These are phyloP conservation scores for Noctua comes DNA, from an alignment of 2,888 invertebrate genomes.

Conservation along the genomic window DNA sequence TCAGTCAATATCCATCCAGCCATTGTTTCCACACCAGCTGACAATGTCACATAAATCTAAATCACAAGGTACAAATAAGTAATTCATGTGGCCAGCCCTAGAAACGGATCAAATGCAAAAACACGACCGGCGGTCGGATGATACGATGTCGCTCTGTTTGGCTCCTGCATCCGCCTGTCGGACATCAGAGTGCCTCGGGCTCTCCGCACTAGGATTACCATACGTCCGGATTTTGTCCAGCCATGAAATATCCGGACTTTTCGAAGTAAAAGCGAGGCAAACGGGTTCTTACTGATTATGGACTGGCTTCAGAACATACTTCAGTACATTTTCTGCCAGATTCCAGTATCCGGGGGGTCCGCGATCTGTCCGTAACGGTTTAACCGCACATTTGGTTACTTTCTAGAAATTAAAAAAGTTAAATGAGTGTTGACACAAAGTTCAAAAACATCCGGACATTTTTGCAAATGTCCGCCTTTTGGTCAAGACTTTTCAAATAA, in stretches of 20 bases:
- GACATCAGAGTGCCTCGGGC: constrained; percentile 5
- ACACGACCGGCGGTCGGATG: constrained; percentile 69
- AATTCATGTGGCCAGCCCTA: constrained; percentile 66
- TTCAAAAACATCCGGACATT: background rate
- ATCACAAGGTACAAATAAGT: constrained; percentile 9
- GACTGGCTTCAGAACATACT: background rate
- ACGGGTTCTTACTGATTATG: background rate
- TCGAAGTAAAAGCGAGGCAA: background rate
- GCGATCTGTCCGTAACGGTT: background rate
- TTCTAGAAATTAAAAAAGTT: background rate
- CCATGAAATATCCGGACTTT: background rate
- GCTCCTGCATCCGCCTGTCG: constrained; percentile 70
- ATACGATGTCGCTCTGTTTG: constrained; percentile 62
- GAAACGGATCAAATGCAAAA: constrained; percentile 72
- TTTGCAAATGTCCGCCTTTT: background rate
- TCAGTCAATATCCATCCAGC: constrained; percentile 20
- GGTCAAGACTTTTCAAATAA: background rate
- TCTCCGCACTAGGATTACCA: constrained; percentile 36
- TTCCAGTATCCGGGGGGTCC: background rate
- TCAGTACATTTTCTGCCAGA: background rate
- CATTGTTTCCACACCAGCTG: constrained; percentile 26
- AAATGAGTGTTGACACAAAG: background rate
- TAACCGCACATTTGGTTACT: background rate
- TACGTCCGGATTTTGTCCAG: background rate
- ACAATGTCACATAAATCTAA: constrained; percentile 5